These are phyloP conservation scores for Amblyopsis hoosieri DNA, from an alignment of 2,797 vertebrate genomes.

Conservation along the genomic window DNA sequence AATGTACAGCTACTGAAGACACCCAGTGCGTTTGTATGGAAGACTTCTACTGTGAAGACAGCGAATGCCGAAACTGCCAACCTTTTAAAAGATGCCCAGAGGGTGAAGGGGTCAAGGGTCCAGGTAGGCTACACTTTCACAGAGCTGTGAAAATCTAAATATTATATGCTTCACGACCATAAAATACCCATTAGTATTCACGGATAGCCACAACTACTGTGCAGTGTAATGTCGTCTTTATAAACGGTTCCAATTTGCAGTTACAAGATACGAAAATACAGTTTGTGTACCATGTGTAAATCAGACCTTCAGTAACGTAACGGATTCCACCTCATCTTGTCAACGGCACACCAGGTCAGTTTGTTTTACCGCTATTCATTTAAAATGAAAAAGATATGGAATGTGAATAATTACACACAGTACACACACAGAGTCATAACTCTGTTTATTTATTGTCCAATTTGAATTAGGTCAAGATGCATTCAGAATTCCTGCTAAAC, in stretches of 20 bases:
- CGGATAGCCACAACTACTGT: neutral
- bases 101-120: conserved; percentile 50
- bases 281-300: conserved; percentile 52
- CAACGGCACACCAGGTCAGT: conserved; percentile 60
- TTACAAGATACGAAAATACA: conserved; percentile 29
- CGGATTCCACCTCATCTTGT: conserved; percentile 59
- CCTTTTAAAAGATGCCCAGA: rapidly evolving
- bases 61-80: conserved; percentile 35
- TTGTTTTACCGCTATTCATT: neutral
- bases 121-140: conserved; percentile 43
- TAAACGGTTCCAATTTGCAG: conserved; percentile 41
- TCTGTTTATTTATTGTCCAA: no score
- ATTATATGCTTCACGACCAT: no score
- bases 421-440: no score
- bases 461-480: no score
- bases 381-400: neutral
- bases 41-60: conserved; percentile 44
- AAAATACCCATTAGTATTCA: neutral
- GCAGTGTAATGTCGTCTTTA: no score
- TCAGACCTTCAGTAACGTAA: conserved; percentile 65
- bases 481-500: no score
- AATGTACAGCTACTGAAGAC: conserved; percentile 38
- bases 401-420: conserved; percentile 8
- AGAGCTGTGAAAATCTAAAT: no score
- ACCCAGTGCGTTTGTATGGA: conserved; percentile 49